These are phyloP conservation scores for Cryptotis parvus DNA, from an alignment of 2,113 vertebrate species.

Conservation along the genomic window DNA sequence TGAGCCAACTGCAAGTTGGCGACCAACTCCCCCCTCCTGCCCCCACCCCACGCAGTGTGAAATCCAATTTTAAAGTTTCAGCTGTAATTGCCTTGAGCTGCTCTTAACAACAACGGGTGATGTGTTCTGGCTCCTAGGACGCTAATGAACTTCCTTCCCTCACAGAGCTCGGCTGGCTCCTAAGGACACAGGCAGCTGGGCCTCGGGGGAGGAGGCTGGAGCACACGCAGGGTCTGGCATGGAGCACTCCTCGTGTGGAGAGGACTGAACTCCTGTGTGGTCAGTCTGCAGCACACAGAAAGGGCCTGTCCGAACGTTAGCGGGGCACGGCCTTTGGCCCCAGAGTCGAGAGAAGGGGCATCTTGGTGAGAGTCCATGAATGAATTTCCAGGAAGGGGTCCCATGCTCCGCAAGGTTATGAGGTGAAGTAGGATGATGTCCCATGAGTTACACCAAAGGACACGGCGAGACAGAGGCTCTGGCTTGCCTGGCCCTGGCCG, in stretches of 20 bases:
- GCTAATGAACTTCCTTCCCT: slow-evolving; percentile 9
- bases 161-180: not conserved
- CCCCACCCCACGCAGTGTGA: not conserved
- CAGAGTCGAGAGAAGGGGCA: not conserved
- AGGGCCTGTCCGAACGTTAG: not conserved
- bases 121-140: not conserved
- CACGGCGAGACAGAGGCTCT: not conserved
- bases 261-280: not conserved
- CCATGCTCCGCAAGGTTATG: not conserved
- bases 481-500: not conserved
- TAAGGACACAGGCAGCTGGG: not conserved
- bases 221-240: no score
- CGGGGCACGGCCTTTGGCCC: not conserved
- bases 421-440: not conserved
- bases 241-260: no score
- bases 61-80: slow-evolving; percentile 57
- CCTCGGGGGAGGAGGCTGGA: not conserved
- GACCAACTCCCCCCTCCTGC: not conserved
- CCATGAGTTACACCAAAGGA: not conserved
- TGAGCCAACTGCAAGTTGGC: slow-evolving; percentile 41
- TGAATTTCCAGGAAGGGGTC: not conserved
- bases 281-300: not conserved
- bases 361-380: not conserved
- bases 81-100: slow-evolving; percentile 44
- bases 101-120: slow-evolving; percentile 42